phyloP scores from a whole-genome alignment of 1,140 invertebrate species.

The Drosophila varians region DNA sequence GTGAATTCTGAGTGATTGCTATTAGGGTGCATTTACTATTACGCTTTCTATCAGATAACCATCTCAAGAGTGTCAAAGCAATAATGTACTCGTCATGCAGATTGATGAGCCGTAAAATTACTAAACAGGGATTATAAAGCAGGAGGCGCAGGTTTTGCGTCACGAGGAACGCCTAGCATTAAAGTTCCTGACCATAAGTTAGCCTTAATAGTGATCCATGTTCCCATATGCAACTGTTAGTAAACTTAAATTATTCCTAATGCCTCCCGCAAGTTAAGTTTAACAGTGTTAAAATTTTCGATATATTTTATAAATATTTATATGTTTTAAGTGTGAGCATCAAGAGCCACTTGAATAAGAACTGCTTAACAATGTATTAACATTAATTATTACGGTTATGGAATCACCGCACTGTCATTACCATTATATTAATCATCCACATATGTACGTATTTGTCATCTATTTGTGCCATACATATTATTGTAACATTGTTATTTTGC shows the following conservation, averaged over 20 bases:
- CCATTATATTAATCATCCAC: conserved; percentile 35
- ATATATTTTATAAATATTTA: conserved; percentile 77
- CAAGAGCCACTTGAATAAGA: conserved; percentile 18
- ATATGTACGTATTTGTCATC: conserved; percentile 48
- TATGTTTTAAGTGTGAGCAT: conserved; percentile 34
- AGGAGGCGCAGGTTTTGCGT: not conserved
- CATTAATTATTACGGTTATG: conserved; percentile 35
- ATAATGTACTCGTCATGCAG: not conserved
- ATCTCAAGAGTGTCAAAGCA: conserved; percentile 1
- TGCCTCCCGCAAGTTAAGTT: conserved; percentile 61
- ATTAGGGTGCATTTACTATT: conserved; percentile 6
- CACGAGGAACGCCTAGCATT: conserved; percentile 2
- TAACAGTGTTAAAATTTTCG: conserved; percentile 51
- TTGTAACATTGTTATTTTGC: conserved; percentile 52
- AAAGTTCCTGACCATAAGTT: conserved; percentile 28
- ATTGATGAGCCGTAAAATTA: not conserved
- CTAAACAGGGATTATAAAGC: conserved; percentile 11
- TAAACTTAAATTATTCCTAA: conserved; percentile 39
- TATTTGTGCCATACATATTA: conserved; percentile 47
- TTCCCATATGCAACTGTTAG: conserved; percentile 21
- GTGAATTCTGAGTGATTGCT: not conserved
- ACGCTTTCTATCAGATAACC: conserved; percentile 2
- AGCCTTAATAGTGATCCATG: conserved; percentile 1
- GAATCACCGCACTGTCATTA: conserved; percentile 35
- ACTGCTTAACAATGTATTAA: conserved; percentile 58